Evolutionary conservation across 2,888 invertebrate species (phyloP).

Genomic region (Trimorus sp.): DNA sequence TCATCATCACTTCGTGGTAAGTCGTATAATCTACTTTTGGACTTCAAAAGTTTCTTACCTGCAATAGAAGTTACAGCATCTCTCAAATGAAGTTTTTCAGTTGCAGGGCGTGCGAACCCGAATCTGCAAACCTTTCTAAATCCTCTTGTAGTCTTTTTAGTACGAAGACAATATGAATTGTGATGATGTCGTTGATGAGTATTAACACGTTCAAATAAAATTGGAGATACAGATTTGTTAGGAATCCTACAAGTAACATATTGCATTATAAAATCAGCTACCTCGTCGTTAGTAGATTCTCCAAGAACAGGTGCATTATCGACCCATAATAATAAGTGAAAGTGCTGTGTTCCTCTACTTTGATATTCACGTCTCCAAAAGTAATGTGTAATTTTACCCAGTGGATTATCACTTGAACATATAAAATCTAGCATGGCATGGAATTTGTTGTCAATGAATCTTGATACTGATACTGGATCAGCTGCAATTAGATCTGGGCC

Average conservation of each 20-base stretch:
- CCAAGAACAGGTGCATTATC: background rate
- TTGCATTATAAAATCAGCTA: constrained; percentile 2
- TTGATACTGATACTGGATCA: background rate
- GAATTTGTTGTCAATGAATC: background rate
- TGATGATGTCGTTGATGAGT: constrained; percentile 11
- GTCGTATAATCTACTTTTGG: constrained; percentile 70
- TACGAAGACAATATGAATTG: constrained; percentile 4
- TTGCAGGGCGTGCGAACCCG: constrained; percentile 64
- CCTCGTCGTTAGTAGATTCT: constrained; percentile 41
- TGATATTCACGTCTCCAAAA: background rate
- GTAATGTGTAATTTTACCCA: too few relatives aligned
- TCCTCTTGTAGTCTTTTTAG: constrained; percentile 28
- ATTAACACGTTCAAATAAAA: background rate
- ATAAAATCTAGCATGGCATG: constrained; percentile 1
- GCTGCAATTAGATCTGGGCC: background rate
- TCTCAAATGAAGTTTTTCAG: constrained; percentile 43
- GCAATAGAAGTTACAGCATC: background rate
- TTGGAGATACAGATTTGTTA: constrained; percentile 3
- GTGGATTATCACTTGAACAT: background rate
- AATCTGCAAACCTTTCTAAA: constrained; percentile 62
- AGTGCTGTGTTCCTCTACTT: background rate
- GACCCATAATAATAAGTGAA: background rate
- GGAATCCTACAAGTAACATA: constrained; percentile 20
- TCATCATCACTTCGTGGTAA: constrained; percentile 65
- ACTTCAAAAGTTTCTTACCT: constrained; percentile 63